Percentiles rank a stretch among this genome's conserved stretches.
Evolutionary conservation across 2,113 vertebrate genomes (phyloP).

Genomic region (Capricornis sumatraensis): DNA sequence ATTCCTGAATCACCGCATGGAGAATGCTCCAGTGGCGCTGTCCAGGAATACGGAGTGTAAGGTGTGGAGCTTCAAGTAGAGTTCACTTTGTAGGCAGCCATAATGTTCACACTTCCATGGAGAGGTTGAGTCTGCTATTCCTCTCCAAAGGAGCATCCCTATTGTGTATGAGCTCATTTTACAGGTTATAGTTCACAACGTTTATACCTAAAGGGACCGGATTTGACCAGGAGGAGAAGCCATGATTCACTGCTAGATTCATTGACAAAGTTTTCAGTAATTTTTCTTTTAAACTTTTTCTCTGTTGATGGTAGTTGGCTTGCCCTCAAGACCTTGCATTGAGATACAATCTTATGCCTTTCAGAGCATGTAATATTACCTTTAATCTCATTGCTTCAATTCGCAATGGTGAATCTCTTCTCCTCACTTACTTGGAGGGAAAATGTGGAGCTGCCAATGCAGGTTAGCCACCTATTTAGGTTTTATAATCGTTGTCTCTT

Average conservation of each 20-base stretch:
- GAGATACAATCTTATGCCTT: conserved; percentile 48
- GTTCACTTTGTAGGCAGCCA: neutral
- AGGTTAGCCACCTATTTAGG: neutral
- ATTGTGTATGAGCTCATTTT: neutral
- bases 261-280: conserved; percentile 27
- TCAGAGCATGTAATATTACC: conserved; percentile 41
- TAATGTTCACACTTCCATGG: neutral
- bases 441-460: neutral
- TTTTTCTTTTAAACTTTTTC: conserved; percentile 51
- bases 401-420: conserved; percentile 12
- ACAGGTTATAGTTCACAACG: neutral
- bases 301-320: neutral
- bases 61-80: neutral
- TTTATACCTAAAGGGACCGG: neutral
- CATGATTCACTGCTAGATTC: neutral
- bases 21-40: neutral
- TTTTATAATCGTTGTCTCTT: neutral
- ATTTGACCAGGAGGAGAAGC: neutral
- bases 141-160: neutral
- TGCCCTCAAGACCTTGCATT: conserved; percentile 41
- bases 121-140: neutral
- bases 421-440: conserved; percentile 21
- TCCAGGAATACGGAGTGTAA: neutral
- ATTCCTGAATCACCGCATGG: neutral
- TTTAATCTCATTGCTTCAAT: conserved; percentile 49